Evolutionary conservation across 2,113 vertebrate species (phyloP).

Genomic region (Poicephalus meyeri): DNA sequence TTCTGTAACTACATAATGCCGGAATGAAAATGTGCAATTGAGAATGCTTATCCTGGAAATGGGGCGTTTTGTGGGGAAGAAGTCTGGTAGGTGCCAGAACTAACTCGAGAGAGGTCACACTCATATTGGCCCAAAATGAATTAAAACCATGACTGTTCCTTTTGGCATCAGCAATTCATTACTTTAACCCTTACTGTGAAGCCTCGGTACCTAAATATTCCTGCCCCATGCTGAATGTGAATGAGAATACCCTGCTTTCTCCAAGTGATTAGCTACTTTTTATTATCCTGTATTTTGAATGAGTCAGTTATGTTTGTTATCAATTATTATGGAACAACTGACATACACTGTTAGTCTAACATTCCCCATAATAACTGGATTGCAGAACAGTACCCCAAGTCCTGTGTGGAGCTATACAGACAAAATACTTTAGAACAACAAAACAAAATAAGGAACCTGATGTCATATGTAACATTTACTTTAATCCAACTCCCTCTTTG

Average conservation of each 20-base stretch:
- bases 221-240: not conserved
- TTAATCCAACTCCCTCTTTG: not conserved
- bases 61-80: not conserved
- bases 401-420: not conserved
- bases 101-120: not conserved
- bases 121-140: not conserved
- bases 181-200: not conserved
- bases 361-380: not conserved
- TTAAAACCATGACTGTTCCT: not conserved
- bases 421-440: not conserved
- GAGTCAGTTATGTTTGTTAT: not conserved
- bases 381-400: not conserved
- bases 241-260: not conserved
- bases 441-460: not conserved
- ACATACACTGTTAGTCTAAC: not conserved
- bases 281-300: not conserved
- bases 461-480: not conserved
- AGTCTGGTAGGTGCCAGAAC: not conserved
- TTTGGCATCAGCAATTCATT: not conserved
- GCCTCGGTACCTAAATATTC: not conserved
- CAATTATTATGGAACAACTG: not conserved
- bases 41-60: not conserved
- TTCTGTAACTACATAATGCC: not conserved
- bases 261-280: not conserved
- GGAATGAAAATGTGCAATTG: not conserved